Evolutionary conservation across 2,888 invertebrate species (phyloP), one percentile per base, ranked within the genome.

Genomic region (Lottia scabra): DNA sequence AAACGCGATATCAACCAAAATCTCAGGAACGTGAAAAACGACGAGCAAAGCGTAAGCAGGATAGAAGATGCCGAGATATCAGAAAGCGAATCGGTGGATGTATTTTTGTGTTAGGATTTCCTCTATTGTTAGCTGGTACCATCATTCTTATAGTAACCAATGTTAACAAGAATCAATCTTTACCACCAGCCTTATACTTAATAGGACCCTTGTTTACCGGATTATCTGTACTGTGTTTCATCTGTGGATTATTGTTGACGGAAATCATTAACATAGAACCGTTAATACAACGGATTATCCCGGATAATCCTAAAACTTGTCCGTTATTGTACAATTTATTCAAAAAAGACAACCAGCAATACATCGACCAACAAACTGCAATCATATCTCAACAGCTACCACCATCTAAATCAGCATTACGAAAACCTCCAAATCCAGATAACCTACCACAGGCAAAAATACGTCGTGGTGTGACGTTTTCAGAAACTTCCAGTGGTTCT

Each of bases 131-230:
- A 23, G 70, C 70, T 2, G 70, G 70, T 12, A 23, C 48, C 43
- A 70, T 70, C 15, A 65, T 70, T 27, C 65, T 65, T 27, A 70
- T 70, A 12, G 70, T 70, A 16, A 66, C 65, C 65, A 65, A 70
- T 45, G 38, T 19, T 66, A 70, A 62, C 15, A 23, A 30, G 16
- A 56, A 70, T 38, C 62, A 13, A 1, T 23, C 23, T 6, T 45
- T 70, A 16, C 70, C 70, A 13, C 1, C 65, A 23, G 48, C 70
- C 23, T 66, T 70, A 16, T 43, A 44, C 38, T 62, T 70, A 6
- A 62, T 70, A n/a, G 70, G 70, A 26, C 70, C 70, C 15, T 65
- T 70, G 30, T 66, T 70, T 23, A 62, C 66, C 16, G 38, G 43
- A 16, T 19, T 66, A 13, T 30, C 70, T 44, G 23, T 66, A 27